Conservation (phyloP, 1,140 invertebrate genomes). For the Caerostris extrusa region DNA sequence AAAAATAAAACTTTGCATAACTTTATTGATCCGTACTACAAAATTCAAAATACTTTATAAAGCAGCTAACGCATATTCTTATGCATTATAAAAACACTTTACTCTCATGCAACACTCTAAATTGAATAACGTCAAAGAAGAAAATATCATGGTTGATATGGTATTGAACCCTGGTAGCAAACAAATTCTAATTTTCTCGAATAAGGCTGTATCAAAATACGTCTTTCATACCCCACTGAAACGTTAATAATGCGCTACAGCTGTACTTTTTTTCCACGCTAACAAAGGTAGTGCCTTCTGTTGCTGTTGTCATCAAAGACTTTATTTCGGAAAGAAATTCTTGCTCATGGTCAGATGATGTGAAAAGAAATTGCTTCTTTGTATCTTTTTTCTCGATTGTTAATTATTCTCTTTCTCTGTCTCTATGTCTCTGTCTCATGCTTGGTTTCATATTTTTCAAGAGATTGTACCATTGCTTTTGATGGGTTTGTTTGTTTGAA, state of each 20-base stretch:
- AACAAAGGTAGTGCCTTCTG: neutral
- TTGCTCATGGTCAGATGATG: neutral
- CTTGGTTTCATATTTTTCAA: too few species aligned
- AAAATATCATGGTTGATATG: neutral
- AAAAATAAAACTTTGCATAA: too few species aligned
- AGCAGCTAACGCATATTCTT: too few species aligned
- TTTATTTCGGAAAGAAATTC: neutral
- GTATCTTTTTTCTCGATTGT: neutral
- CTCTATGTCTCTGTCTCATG: too few species aligned
- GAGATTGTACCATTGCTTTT: too few species aligned
- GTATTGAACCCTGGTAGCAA: neutral
- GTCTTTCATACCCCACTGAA: slow-evolving; percentile 3
- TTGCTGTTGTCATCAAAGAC: slow-evolving; percentile 2
- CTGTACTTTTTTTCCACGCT: slow-evolving; percentile 9
- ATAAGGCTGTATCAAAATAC: neutral
- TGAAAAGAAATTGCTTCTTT: slow-evolving; percentile 27
- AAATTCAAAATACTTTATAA: too few species aligned
- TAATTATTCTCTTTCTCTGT: neutral
- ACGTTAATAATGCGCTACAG: slow-evolving; percentile 23
- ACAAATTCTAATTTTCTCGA: slow-evolving; percentile 5
- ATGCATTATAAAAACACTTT: too few species aligned
- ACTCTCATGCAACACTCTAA: too few species aligned
- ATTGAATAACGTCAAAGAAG: neutral
- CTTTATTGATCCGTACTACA: too few species aligned
- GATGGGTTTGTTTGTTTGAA: too few species aligned